Base-by-base conservation (phyloP, 1,140 invertebrate species). In the Calephelis virginiensis region DNA sequence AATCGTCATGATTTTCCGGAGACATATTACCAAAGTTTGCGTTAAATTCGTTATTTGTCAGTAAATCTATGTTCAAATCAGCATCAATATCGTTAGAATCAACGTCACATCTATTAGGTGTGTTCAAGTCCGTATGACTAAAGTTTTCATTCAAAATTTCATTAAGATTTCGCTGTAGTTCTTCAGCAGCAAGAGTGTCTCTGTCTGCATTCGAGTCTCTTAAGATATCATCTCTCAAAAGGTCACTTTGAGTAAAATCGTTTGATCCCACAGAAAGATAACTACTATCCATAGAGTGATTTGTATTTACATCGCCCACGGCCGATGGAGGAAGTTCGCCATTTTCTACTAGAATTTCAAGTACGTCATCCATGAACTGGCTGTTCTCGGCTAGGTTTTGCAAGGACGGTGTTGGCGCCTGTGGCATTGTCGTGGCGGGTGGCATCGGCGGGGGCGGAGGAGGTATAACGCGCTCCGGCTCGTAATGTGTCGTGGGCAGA, bases 321-420 rank as follows among this genome's bases (percentile, higher is more conserved):
- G 96, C 97, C 78, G 97, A 98, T 2, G 97, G 94, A 1, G 97
- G 97, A 14, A 98, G 82, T 81, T 98, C 97, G 53, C 97, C 97
- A 85, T 97, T 97, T 83, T 97, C 96, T 14, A 98, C 98, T 0
- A 99, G 92, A 76, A 99, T 98, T 81, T 98, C 97, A n/a, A 99
- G 86, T 0, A 99, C 97, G 89, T 99, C 97, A 81, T 98, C 97
- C 67, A 99, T 96, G 47, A 96, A 96, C 85, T 98, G 97, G 62
- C 85, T 91, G 50, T 85, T 81, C 40, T 85, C 83, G 7, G 75
- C 72, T 38, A 70, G 78, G 48, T 89, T 80, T 9, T 80, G 85
- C 6, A 87, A 94, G 6, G 93, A 93, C 2, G 82, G 74, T 28
- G 74, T 68, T 5, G 86, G 73, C 43, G 86, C 83, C 0, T 89